phyloP scores from a whole-genome alignment of 2,113 vertebrate genomes.

The Sisor rabdophorus region DNA sequence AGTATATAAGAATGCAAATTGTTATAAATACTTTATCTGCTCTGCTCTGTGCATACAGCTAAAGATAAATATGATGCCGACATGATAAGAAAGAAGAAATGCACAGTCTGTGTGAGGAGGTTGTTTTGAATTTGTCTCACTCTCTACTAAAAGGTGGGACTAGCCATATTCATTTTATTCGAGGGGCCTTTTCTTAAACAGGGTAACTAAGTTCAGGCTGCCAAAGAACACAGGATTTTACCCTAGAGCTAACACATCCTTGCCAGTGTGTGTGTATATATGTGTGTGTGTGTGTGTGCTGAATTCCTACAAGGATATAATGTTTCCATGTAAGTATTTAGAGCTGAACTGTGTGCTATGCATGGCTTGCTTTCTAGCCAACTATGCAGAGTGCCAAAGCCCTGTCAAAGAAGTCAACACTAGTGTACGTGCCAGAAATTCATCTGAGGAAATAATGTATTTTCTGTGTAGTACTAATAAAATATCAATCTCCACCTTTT shows the following conservation, averaged over 20 bases:
- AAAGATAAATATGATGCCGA: background rate
- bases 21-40: too few species aligned
- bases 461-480: background rate
- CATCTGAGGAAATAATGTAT: background rate
- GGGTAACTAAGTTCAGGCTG: background rate
- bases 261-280: constrained; percentile 35
- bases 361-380: constrained; percentile 6
- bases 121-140: constrained; percentile 35
- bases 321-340: constrained; percentile 9
- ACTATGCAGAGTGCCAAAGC: background rate
- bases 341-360: constrained; percentile 3
- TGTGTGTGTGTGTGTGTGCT: constrained; percentile 36
- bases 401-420: background rate
- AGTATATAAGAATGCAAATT: too few species aligned
- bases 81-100: background rate
- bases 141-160: constrained; percentile 34
- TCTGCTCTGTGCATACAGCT: background rate
- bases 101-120: background rate
- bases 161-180: constrained; percentile 53
- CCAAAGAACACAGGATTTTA: constrained; percentile 31
- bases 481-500: background rate
- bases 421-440: background rate
- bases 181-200: constrained; percentile 31
- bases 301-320: constrained; percentile 8
- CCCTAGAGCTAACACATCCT: constrained; percentile 39